Evolutionary conservation across 1,140 invertebrate species (phyloP), one percentile per base, ranked within the genome.

Genomic region (Tetraneura akinire): DNA sequence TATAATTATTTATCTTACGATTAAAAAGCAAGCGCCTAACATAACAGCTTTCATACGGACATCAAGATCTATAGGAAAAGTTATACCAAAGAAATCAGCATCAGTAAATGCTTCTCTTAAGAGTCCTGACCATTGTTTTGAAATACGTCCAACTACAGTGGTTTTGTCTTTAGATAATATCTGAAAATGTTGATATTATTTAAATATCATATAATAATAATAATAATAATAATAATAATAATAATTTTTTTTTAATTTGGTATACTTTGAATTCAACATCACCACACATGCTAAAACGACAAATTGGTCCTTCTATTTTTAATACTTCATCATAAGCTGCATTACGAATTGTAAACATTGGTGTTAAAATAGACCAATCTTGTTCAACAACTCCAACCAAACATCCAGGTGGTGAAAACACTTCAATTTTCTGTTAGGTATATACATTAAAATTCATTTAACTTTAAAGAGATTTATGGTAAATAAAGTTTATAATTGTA

Each of bases 221-320:
- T 47, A 47, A 13, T 47, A 21, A 26, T 68, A 47, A 13, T 45
- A 21, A 66, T 26, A 13, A 16, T 6, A 23, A 9, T 47, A 47
- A 32, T 32, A 45, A 6, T 14, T 45, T 42, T 37, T 53, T 14
- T 53, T 5, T 3, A n/a, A n/a, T 71, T 51, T 26, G 51, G 80
- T 71, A 78, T 84, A 90, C 89, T 82, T 91, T 85, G 85, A 91
- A 91, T 82, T 88, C 90, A 3, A 95, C 92, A 51, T 95, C 91
- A 13, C 93, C 93, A 86, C 93, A 96, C 37, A 94, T 88, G 60
- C 89, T 91, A 83, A 89, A 92, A 0, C 92, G 92, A 85, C 92
- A 95, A 55, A 94, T 85, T 0, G 96, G 95, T 8, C 95, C 96
- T 85, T 94, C 91, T 82, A 98, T 93, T 81, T 88, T 88, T 9